Evolutionary conservation across 1,140 invertebrate species (phyloP).

Genomic region (Drosophila orena): DNA sequence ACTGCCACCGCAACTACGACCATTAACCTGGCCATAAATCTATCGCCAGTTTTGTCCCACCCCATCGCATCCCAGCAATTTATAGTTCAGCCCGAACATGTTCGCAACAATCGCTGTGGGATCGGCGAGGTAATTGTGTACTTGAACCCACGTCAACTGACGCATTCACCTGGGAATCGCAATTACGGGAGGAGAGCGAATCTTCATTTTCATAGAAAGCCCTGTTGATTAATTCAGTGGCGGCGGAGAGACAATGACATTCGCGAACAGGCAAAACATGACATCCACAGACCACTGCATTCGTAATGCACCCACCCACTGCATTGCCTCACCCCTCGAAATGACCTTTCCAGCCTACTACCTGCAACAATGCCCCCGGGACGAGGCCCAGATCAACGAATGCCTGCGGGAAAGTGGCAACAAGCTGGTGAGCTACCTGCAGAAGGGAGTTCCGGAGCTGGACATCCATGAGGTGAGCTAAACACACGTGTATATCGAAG

Average conservation of each 20-base stretch:
- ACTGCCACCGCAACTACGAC: constrained; percentile 2
- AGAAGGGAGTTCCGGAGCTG: constrained; percentile 89
- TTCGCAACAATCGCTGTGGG: constrained; percentile 31
- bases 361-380: constrained; percentile 88
- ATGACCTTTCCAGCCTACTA: constrained; percentile 86
- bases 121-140: constrained; percentile 42
- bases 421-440: constrained; percentile 88
- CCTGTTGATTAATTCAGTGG: constrained; percentile 2
- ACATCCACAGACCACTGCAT: constrained; percentile 32
- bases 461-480: constrained; percentile 86
- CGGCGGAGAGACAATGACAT: constrained; percentile 29
- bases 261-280: constrained; percentile 19
- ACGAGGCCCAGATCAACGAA: constrained; percentile 89
- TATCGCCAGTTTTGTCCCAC: constrained; percentile 32
- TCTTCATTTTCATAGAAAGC: constrained; percentile 30
- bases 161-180: constrained; percentile 45
- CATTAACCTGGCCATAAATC: constrained; percentile 50
- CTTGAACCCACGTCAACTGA: constrained; percentile 63
- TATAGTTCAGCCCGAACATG: constrained; percentile 22
- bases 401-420: constrained; percentile 91
- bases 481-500: too few relatives aligned
- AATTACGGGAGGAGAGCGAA: constrained; percentile 28
- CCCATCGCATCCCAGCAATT: not conserved
- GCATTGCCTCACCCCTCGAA: constrained; percentile 14
- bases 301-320: not conserved